Conservation (phyloP, 1,140 invertebrate genomes). For the Hycleus cichorii region DNA sequence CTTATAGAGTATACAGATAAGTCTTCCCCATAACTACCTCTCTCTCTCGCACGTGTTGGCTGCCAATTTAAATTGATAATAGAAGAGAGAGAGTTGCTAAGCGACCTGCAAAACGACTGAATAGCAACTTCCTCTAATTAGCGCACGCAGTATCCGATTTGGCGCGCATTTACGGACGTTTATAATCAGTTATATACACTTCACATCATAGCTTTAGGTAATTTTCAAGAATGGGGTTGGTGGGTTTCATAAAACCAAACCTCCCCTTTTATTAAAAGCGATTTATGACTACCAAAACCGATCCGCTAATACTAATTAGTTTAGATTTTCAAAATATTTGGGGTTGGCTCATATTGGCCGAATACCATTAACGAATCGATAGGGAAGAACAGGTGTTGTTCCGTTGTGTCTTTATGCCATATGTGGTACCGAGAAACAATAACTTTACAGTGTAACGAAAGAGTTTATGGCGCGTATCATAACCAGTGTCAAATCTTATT, state of each 20-base stretch:
- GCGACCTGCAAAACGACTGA: slow-evolving; percentile 16
- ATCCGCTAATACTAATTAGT: slow-evolving; percentile 1
- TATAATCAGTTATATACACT: slow-evolving; percentile 16
- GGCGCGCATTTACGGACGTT: slow-evolving; percentile 12
- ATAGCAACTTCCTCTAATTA: slow-evolving; percentile 26
- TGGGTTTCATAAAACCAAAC: not conserved
- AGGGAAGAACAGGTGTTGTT: too few relatives aligned
- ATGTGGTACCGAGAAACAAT: too few relatives aligned
- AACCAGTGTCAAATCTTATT: too few relatives aligned
- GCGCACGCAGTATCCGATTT: slow-evolving; percentile 26
- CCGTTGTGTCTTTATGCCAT: too few relatives aligned
- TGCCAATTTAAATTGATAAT: too few relatives aligned
- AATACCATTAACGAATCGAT: too few relatives aligned
- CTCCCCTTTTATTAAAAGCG: not conserved
- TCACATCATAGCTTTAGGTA: slow-evolving; percentile 7
- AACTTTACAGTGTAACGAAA: too few relatives aligned
- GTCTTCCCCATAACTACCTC: too few relatives aligned
- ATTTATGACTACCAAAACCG: not conserved
- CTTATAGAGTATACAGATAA: too few relatives aligned
- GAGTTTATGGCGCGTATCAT: too few relatives aligned
- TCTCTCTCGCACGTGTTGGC: too few relatives aligned
- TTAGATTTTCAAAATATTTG: not conserved
- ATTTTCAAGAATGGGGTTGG: not conserved
- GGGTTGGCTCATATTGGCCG: not conserved
- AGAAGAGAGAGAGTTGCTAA: slow-evolving; percentile 10